Base-by-base conservation (phyloP, 2,113 vertebrate genomes). In the Atractosteus spatula region DNA sequence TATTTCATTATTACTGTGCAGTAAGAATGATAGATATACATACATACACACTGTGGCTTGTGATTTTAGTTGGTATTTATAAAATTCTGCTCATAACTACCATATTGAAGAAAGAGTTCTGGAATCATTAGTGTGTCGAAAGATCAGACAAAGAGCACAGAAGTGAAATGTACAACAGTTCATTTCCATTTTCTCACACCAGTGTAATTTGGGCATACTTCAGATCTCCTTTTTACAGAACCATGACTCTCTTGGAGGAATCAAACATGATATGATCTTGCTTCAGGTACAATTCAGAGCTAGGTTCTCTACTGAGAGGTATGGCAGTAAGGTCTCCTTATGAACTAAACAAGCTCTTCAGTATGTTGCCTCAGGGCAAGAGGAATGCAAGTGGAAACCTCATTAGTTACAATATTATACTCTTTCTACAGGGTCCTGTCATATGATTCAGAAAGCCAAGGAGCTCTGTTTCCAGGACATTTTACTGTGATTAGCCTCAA, bases 221-320 rank as follows among this genome's bases (percentile, higher is more conserved):
- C 82, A 80, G 81, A 88, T 90, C 87, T 90, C 87, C 81, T 74
- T 81, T 83, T 78, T 77, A 78, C 76, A 81, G 77, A 74, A 74
- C 2, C 75, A 6, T 54, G 43, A 65, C 65, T 72, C 77, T 76
- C 78, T 59, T 13, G 4, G 14, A 77, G 72, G 77, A 84, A 88
- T 92, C 88, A 90, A 88, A 90, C 83, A 77, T 76, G 82, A 80
- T 77, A 72, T 68, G 80, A 80, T 80, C 82, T 89, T 83, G 84
- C 87, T 90, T 71, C 77, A 86, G 89, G 88, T 89, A 81, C 41
- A 69, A 88, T 83, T 83, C 70, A 76, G 72, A 84, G 78, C 74
- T 75, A 80, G 84, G 79, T 71, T 72, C 80, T 78, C 69, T 47
- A 82, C 78, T 81, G 81, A 82, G 80, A 81, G 81, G 84, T 78